Conservation (phyloP, 37 sponge, comb jelly and placozoan genomes). For the Hormiphora californensis region DNA sequence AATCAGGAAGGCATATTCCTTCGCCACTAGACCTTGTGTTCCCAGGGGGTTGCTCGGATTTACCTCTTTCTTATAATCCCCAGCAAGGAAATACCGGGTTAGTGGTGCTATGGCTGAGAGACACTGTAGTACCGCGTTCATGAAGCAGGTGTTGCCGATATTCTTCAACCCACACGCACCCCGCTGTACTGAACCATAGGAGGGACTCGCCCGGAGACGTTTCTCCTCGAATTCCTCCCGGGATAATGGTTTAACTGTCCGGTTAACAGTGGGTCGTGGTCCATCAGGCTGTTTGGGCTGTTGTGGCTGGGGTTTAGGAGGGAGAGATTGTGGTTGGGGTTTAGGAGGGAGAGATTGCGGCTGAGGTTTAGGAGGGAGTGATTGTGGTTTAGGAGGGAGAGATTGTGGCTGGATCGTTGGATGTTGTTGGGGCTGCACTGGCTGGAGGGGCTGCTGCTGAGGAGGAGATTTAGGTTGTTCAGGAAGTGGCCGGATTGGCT, state of each 20-base stretch:
- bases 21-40: constrained; percentile 70
- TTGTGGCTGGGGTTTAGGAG: neutral
- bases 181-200: constrained; percentile 5
- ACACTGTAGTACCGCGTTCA: constrained; percentile 56
- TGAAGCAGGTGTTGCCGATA: constrained; percentile 55
- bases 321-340: too few species aligned
- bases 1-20: constrained; percentile 79
- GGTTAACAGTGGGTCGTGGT: constrained; percentile 22
- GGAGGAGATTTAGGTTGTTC: too few species aligned
- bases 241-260: constrained; percentile 21
- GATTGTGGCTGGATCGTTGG: neutral
- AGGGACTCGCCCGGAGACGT: neutral
- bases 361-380: neutral
- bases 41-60: constrained; percentile 48
- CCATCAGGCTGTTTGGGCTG: neutral
- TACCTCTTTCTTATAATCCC: constrained; percentile 9
- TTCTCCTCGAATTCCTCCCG: constrained; percentile 7
- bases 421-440: neutral
- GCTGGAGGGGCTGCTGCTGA: too few species aligned
- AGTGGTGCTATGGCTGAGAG: constrained; percentile 39
- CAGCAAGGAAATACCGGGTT: constrained; percentile 20
- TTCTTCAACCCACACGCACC: constrained; percentile 47
- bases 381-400: neutral
- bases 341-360: neutral
- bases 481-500: too few species aligned